Conservation (phyloP, 2,113 vertebrate species). For the Hypanus sabinus region DNA sequence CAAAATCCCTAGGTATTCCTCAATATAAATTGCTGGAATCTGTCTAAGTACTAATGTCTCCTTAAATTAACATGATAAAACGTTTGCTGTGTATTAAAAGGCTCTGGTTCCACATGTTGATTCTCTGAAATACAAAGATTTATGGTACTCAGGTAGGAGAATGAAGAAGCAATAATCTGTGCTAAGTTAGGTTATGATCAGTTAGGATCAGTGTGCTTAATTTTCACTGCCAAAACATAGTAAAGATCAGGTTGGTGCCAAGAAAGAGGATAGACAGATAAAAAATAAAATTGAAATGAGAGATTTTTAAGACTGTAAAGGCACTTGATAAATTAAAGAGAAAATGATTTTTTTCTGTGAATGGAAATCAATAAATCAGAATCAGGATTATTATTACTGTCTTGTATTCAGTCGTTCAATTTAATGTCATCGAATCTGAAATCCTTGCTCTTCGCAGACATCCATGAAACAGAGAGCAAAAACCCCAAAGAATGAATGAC, state of each 20-base stretch:
- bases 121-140: too few relatives aligned
- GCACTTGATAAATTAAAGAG: neutral
- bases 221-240: neutral
- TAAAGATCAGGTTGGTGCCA: neutral
- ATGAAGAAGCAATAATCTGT: neutral
- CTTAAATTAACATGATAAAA: neutral
- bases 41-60: neutral
- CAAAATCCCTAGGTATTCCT: neutral
- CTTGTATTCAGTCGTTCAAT: too few relatives aligned
- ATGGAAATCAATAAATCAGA: too few relatives aligned
- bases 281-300: too few relatives aligned
- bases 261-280: neutral
- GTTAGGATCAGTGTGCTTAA: neutral
- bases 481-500: too few relatives aligned
- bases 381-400: too few relatives aligned
- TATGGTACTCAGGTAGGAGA: too few relatives aligned
- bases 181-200: neutral
- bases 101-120: neutral
- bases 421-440: too few relatives aligned
- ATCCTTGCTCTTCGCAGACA: too few relatives aligned
- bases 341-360: too few relatives aligned
- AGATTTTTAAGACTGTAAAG: neutral
- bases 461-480: too few relatives aligned
- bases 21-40: neutral
- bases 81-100: neutral